Evolutionary conservation across 23 tunicate genomes (phyloP).

Genomic region (Ciona savignyi): DNA sequence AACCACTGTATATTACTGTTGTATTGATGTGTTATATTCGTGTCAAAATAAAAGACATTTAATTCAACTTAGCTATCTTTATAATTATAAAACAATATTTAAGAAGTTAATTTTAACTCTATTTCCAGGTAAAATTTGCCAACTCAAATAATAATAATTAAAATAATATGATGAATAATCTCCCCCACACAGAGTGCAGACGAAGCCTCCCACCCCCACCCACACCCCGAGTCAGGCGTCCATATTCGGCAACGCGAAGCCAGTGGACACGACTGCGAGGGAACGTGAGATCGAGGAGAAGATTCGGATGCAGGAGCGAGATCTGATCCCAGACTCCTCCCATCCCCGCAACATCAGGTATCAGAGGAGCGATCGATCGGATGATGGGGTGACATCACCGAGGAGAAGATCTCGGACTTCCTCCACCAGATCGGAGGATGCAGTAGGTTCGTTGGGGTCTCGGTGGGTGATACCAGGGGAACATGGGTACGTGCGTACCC

Average conservation of each 20-base stretch:
- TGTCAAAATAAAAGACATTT: too few species aligned
- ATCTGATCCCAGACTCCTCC: background rate
- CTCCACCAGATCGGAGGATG: conserved; percentile 40
- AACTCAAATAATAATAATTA: too few species aligned
- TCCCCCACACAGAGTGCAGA: background rate
- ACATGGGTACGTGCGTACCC: too few species aligned
- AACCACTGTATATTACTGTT: too few species aligned
- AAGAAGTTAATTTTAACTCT: too few species aligned
- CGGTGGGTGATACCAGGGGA: background rate
- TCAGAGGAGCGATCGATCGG: conserved; percentile 71
- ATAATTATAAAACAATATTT: too few species aligned
- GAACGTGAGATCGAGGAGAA: conserved; percentile 88
- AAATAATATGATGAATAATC: too few species aligned
- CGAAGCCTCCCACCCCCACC: conserved; percentile 3
- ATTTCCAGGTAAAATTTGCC: too few species aligned
- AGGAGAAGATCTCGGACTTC: conserved; percentile 41
- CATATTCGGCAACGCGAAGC: conserved; percentile 89
- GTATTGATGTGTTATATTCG: too few species aligned
- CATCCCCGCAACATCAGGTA: too few species aligned
- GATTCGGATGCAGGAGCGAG: conserved; percentile 9
- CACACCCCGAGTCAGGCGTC: conserved; percentile 10
- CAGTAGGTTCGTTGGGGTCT: background rate
- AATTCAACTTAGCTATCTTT: too few species aligned
- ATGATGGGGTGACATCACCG: conserved; percentile 67
- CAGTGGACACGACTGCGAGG: conserved; percentile 75